Base-by-base conservation (phyloP, 2,113 vertebrate species). In the Anarrhichthys ocellatus region DNA sequence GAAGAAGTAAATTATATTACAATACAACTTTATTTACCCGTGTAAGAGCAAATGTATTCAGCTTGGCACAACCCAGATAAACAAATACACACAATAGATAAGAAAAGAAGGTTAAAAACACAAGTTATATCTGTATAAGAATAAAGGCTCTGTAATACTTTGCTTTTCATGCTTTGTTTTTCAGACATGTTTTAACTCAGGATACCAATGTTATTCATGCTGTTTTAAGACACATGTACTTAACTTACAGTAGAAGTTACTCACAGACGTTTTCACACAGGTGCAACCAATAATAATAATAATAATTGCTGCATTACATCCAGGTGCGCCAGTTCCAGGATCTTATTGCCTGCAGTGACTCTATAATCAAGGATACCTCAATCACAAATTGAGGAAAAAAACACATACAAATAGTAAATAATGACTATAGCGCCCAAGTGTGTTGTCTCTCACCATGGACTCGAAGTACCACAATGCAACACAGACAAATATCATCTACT, bases 391-490 rank as follows among this genome's bases (percentile, higher is more conserved):
- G 24, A 29, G 56, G 22, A 0, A 7, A 8, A 2, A 59, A 58
- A 27, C 20, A 54, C 9, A n/a, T 4, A 6, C n/a, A 58, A n/a
- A 56, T 3, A n/a, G 9, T 11, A 27, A 24, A 52, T 9, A 22
- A 10, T n/a, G 1, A 10, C 24, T 24, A 5, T 17, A 4, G 10
- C 54, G 8, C 4, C n/a, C 11, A 56, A 80, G 40, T 59, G 80
- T 67, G 22, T 61, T 63, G 22, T 42, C 8, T 32, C 34, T 27
- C 42, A 46, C 61, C 50, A 7, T 38, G 72, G 58, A 95, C 94
- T 95, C 88, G 82, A 94, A 93, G 68, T 92, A 91, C 94, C 94
- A 94, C 87, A 90, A 94, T 95, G 94, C 95, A 95, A 90, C 91
- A 80, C 76, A 48, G 27, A 78, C 0, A 73, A 82, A 78, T 54